phyloP scores from a whole-genome alignment of 2,888 invertebrate species.

The Napeogenes sylphis region DNA sequence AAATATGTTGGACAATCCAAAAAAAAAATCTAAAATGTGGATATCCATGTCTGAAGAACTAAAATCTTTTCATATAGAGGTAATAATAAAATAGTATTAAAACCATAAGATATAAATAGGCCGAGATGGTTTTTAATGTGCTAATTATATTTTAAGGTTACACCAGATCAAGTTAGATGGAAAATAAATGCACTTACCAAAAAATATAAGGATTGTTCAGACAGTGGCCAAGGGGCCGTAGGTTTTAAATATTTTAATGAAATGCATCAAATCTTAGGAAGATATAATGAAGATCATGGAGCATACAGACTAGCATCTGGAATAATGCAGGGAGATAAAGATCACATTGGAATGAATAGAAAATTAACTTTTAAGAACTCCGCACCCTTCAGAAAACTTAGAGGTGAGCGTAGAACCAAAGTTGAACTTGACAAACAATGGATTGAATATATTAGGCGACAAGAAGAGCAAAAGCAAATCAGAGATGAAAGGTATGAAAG shows the following conservation, averaged over 20 bases:
- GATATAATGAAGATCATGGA: slow-evolving; percentile 45
- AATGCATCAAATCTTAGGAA: slow-evolving; percentile 60
- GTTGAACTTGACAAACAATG: slow-evolving; percentile 59
- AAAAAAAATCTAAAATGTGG: slow-evolving; percentile 65
- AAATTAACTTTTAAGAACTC: slow-evolving; percentile 41
- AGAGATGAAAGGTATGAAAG: slow-evolving; percentile 57
- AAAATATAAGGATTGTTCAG: slow-evolving; percentile 59
- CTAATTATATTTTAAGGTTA: slow-evolving; percentile 43
- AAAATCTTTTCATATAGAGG: slow-evolving; percentile 53
- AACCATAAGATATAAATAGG: no score
- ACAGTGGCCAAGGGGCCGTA: slow-evolving; percentile 50
- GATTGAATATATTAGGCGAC: slow-evolving; percentile 56
- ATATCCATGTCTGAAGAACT: slow-evolving; percentile 57
- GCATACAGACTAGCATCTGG: slow-evolving; percentile 55
- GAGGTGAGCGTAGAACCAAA: slow-evolving; percentile 54
- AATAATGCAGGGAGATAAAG: slow-evolving; percentile 41
- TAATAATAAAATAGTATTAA: slow-evolving; percentile 24
- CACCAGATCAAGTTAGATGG: slow-evolving; percentile 61
- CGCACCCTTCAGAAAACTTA: slow-evolving; percentile 51
- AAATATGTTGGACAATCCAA: slow-evolving; percentile 59
- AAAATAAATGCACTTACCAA: slow-evolving; percentile 63
- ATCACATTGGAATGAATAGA: slow-evolving; percentile 38
- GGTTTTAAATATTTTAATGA: slow-evolving; percentile 61
- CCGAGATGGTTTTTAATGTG: not conserved
- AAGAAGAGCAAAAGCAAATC: slow-evolving; percentile 52